Base-by-base conservation (phyloP, 2,113 vertebrate species). In the Proterorhinus semilunaris region DNA sequence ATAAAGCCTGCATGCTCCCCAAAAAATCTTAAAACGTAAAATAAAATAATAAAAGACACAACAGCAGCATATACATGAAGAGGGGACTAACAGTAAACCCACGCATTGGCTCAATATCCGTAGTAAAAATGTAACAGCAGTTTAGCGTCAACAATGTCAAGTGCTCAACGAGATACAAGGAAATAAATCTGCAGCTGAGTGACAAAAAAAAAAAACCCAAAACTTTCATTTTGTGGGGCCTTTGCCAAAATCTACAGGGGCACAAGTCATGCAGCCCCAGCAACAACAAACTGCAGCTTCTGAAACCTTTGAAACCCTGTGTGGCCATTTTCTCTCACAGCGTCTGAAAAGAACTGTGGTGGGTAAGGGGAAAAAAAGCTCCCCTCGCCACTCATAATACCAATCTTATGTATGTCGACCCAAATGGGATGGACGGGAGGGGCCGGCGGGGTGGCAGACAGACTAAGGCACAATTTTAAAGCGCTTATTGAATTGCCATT, bases 401-500 rank as follows among this genome's bases (percentile, higher is more conserved):
- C 89, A 83, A 90, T 88, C 80, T 89, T 88, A 92, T 88, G 85
- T 85, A 90, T 90, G 90, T 88, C 79, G 88, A 87, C 71, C 70
- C 83, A 85, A 90, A 86, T 83, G 85, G 83, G 78, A 83, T 79
- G 72, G 75, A 58, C 68, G 63, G 76, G 81, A 75, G 76, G 82
- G 82, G 79, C 71, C 68, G 68, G 11, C 70, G 78, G 78, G 75
- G 74, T 75, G 79, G 80, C 78, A 82, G 79, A 81, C 83, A 44
- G 80, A 87, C 87, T 85, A 78, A 90, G 85, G 83, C 86, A 85
- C 88, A 79, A 87, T 86, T 88, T 89, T 89, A 88, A 90, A 90
- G 89, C 83, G 73, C 87, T 89, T 90, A 90, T 85, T 90, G 85
- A 91, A 91, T 89, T 81, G 87, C 89, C 85, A 89, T 91, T 92